Evolutionary conservation across 92 coral and sea anemone genomes (phyloP), one percentile per base, ranked within the genome.

Genomic region (Palythoa heliodiscus): DNA sequence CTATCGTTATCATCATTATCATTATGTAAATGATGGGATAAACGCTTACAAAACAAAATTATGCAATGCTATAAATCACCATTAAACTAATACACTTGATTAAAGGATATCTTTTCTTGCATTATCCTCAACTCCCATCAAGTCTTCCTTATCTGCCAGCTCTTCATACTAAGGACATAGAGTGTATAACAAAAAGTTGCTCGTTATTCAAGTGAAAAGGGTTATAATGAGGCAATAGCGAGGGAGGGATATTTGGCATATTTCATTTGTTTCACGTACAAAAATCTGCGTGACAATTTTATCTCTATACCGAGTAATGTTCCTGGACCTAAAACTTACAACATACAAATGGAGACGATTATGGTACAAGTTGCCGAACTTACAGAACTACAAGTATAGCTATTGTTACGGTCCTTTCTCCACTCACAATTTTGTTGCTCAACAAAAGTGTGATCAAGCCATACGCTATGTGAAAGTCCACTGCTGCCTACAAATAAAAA

Each of bases 51-150:
- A 8, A 43, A 43, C 9, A 8, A 43, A 8, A 43, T 8, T 43
- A 15, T 11, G 64, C 64, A 58, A 58, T 19, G 64, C 19, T 58
- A 58, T 1, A 11, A 19, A 43, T 5, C 6, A 43, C 6, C 50
- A 3, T 5, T 19, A 76, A 58, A 58, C 17, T 58, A 58, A 58
- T 19, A 14, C 20, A 2, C 1, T 58, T 58, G 9, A 60, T 11
- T 2, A 87, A 87, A 89, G 91, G 95, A 91, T 91, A 96, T 95
- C 95, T 89, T 93, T 94, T 40, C 97, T 89, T 0, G 99, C 99
- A 73, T 94, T 96, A 89, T 96, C 99, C 52, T 96, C 99, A 19
- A 96, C 92, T 60, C 99, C 99, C 92, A 96, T 96, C 17, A 96
- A 90, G 53, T 96, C 99, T 40, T 96, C 99, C 83, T 89, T 92